phyloP scores from a whole-genome alignment of 1,140 invertebrate species.

The Bombus turneri region DNA sequence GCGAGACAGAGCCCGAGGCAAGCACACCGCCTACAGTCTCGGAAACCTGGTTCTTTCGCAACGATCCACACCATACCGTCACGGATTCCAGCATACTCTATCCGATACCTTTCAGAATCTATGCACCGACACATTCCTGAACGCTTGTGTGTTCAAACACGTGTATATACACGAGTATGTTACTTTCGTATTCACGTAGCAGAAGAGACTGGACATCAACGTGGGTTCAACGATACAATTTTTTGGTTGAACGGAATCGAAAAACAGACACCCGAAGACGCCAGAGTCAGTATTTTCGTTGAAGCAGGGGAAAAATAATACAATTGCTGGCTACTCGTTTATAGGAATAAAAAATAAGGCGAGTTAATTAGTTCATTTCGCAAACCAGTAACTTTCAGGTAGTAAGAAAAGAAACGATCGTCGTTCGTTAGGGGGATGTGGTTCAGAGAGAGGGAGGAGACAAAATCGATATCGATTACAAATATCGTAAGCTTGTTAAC shows the following conservation, averaged over 20 bases:
- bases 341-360: too few relatives aligned
- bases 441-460: not conserved
- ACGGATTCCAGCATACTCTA: constrained; percentile 47
- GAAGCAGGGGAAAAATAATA: constrained; percentile 17
- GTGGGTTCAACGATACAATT: not conserved
- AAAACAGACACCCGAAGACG: not conserved
- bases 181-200: constrained; percentile 41
- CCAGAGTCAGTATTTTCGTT: not conserved
- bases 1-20: constrained; percentile 59
- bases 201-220: not conserved
- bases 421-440: not conserved
- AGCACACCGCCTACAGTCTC: constrained; percentile 51
- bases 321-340: not conserved
- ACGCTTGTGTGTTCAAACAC: constrained; percentile 9
- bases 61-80: constrained; percentile 39
- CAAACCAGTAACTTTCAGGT: too few relatives aligned
- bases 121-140: constrained; percentile 36
- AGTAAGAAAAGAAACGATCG: too few relatives aligned
- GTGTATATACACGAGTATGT: constrained; percentile 35
- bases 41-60: constrained; percentile 53
- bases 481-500: constrained; percentile 1
- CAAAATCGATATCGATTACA: not conserved
- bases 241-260: not conserved
- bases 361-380: too few relatives aligned
- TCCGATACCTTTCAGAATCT: constrained; percentile 33